Evolutionary conservation across 2,113 vertebrate species (phyloP).

Genomic region (Tylochromis polylepis): DNA sequence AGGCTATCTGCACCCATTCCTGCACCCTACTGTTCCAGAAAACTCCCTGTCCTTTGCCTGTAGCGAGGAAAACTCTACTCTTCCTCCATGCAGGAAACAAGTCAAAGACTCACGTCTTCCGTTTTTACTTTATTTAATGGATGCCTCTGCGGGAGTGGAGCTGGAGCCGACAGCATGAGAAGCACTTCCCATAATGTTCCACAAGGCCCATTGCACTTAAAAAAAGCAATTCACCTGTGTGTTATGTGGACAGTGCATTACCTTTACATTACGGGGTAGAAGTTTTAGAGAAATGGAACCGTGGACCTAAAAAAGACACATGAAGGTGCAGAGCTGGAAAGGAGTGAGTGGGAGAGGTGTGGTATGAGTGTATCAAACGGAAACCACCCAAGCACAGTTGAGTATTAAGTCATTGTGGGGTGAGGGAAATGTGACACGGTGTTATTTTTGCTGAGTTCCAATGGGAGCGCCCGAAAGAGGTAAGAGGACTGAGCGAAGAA

Average conservation of each 20-base stretch:
- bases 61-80: background rate
- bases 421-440: constrained; percentile 35
- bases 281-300: background rate
- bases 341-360: constrained; percentile 6
- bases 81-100: background rate
- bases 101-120: background rate
- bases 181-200: constrained; percentile 17
- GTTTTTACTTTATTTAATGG: constrained; percentile 18
- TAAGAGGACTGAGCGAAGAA: background rate
- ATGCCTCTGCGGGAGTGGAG: background rate
- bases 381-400: constrained; percentile 29
- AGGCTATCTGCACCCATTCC: constrained; percentile 22
- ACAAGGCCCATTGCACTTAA: background rate
- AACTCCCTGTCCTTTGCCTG: background rate
- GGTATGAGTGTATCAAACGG: constrained; percentile 35
- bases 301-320: background rate
- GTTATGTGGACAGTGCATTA: background rate
- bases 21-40: constrained; percentile 37
- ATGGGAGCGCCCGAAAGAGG: background rate
- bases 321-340: background rate
- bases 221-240: constrained; percentile 7
- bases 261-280: background rate
- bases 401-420: constrained; percentile 40
- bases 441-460: constrained; percentile 37
- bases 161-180: constrained; percentile 20